These are phyloP conservation scores for Halcyon smyrnensis DNA, from an alignment of 2,797 vertebrate species.

Conservation along the genomic window DNA sequence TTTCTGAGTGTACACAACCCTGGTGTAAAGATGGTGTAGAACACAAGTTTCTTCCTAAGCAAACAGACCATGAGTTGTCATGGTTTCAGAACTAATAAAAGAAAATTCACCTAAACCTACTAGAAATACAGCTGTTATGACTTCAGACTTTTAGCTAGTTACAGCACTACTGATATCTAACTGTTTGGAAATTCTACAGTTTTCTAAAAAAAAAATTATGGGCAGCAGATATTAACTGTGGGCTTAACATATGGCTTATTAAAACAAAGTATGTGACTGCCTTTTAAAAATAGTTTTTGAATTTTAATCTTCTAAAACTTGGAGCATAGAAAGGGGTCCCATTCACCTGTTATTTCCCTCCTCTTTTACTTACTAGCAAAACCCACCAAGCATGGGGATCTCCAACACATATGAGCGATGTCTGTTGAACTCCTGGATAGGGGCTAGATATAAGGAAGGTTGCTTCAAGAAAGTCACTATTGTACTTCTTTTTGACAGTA, in stretches of 20 bases:
- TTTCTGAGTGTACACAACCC: neutral
- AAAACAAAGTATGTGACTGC: neutral
- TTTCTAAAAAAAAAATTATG: neutral
- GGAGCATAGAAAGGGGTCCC: neutral
- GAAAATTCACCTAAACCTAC: neutral
- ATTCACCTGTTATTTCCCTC: neutral
- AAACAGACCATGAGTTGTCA: neutral
- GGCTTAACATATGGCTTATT: neutral
- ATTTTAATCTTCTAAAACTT: neutral
- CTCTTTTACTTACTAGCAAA: neutral
- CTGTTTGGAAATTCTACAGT: neutral
- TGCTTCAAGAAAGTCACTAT: neutral
- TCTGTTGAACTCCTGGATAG: neutral
- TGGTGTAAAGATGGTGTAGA: neutral
- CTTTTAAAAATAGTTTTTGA: neutral
- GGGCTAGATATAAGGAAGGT: accelerated
- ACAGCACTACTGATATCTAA: neutral
- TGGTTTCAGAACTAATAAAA: neutral
- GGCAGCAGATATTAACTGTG: neutral
- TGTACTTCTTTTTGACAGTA: neutral
- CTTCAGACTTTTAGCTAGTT: neutral
- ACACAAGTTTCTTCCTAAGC: neutral
- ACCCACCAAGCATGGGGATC: neutral
- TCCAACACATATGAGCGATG: neutral
- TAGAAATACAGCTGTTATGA: neutral